Conservation (phyloP, 2,113 vertebrate species). For the Globicephala melas region DNA sequence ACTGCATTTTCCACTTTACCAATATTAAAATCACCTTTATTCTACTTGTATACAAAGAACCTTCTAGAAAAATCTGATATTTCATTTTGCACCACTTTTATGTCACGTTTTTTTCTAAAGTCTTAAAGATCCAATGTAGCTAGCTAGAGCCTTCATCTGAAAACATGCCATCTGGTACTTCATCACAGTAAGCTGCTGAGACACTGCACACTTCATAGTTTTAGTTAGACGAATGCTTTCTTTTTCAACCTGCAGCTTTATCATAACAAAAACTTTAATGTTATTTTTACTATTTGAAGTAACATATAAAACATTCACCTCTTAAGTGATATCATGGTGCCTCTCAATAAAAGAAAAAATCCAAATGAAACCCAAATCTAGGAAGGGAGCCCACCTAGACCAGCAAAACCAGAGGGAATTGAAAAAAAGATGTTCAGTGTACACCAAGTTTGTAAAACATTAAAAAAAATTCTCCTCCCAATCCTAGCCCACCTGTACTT, state of each 20-base stretch:
- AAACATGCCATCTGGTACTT: neutral
- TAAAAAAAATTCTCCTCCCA: neutral
- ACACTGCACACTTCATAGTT: neutral
- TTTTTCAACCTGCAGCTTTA: neutral
- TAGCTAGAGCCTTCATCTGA: neutral
- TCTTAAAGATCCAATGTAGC: neutral
- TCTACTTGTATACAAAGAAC: neutral
- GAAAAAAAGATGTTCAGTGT: neutral
- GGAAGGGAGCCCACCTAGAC: neutral
- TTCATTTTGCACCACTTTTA: neutral
- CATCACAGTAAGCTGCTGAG: neutral
- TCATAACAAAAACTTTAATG: neutral
- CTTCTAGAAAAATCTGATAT: neutral
- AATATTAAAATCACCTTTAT: neutral
- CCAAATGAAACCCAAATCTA: neutral
- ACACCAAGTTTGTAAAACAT: neutral
- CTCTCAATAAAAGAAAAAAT: neutral
- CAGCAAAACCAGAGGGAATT: neutral
- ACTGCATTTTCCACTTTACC: neutral
- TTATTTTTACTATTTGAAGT: neutral
- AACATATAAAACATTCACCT: neutral
- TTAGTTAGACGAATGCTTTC: neutral
- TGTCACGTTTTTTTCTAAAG: neutral
- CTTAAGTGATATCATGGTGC: neutral
- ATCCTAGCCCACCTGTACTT: neutral